Percentiles rank a stretch among this genome's conserved stretches.
Conservation (phyloP, 1,140 invertebrate genomes). For the Cyclina sinensis region DNA sequence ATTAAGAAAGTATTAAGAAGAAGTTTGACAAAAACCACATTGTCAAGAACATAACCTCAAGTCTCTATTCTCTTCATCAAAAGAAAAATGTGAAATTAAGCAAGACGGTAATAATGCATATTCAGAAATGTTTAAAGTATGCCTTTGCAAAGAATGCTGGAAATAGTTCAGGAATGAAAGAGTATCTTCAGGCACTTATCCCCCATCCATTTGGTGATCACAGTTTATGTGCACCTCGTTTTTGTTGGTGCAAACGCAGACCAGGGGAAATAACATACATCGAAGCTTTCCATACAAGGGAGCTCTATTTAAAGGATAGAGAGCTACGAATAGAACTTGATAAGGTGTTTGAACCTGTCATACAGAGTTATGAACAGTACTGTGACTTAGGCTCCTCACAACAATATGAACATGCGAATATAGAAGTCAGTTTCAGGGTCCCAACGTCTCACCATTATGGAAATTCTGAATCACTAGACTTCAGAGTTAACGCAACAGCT, state of each 20-base stretch:
- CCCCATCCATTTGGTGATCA: conserved; percentile 67
- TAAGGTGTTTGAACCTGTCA: neutral
- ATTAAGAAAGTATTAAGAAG: neutral
- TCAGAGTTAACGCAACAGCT: conserved; percentile 1
- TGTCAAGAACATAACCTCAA: conserved; percentile 59
- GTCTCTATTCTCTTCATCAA: too few relatives aligned
- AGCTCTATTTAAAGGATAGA: conserved; percentile 4
- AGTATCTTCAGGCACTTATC: conserved; percentile 60
- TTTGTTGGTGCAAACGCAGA: conserved; percentile 63
- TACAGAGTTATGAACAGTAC: neutral
- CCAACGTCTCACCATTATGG: conserved; percentile 1
- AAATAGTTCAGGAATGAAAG: conserved; percentile 24
- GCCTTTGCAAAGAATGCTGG: conserved; percentile 65
- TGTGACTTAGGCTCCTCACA: neutral
- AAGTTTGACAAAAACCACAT: conserved; percentile 58
- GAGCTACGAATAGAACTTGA: neutral
- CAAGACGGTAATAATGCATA: conserved; percentile 40
- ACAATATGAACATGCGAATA: conserved; percentile 31
- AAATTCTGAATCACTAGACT: conserved; percentile 1
- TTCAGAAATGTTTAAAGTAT: conserved; percentile 66
- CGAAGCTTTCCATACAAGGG: conserved; percentile 64
- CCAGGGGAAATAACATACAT: conserved; percentile 41
- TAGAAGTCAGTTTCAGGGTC: neutral
- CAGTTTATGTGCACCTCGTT: too few relatives aligned
- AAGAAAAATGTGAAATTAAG: conserved; percentile 55